These are phyloP conservation scores for Agapornis canus DNA, from an alignment of 2,797 vertebrate genomes.

Conservation along the genomic window DNA sequence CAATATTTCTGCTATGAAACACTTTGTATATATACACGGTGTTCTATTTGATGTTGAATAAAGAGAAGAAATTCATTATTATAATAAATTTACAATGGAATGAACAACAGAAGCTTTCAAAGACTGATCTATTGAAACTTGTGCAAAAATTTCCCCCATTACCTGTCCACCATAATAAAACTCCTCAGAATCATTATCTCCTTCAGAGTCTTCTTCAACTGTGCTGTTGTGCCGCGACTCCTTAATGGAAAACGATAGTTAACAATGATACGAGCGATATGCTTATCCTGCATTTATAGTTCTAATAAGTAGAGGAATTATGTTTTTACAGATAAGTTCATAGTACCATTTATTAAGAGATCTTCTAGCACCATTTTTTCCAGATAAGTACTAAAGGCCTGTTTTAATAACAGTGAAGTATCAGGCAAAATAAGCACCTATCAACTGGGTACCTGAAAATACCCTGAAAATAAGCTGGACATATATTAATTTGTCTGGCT, in stretches of 20 bases:
- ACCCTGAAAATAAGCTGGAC: neutral
- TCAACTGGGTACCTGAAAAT: neutral
- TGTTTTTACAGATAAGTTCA: neutral
- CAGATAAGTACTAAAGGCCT: neutral
- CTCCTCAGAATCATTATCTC: constrained; percentile 90
- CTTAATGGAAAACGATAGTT: constrained; percentile 53
- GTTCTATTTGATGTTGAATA: neutral
- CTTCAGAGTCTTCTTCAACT: constrained; percentile 91
- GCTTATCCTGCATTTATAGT: neutral
- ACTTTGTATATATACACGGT: neutral
- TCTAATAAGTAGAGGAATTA: neutral
- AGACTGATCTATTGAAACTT: neutral
- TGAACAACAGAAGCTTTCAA: neutral
- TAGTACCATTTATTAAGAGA: neutral
- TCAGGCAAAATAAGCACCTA: neutral
- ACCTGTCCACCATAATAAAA: constrained; percentile 93
- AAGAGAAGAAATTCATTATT: neutral
- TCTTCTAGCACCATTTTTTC: neutral
- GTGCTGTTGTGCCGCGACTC: constrained; percentile 82
- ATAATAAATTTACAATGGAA: neutral
- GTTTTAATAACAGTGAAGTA: neutral
- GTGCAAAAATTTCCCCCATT: neutral
- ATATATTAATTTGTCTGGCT: neutral
- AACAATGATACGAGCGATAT: neutral
- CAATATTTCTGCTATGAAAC: neutral